Base-by-base conservation (phyloP, 2,113 vertebrate species). In the Suncus etruscus region DNA sequence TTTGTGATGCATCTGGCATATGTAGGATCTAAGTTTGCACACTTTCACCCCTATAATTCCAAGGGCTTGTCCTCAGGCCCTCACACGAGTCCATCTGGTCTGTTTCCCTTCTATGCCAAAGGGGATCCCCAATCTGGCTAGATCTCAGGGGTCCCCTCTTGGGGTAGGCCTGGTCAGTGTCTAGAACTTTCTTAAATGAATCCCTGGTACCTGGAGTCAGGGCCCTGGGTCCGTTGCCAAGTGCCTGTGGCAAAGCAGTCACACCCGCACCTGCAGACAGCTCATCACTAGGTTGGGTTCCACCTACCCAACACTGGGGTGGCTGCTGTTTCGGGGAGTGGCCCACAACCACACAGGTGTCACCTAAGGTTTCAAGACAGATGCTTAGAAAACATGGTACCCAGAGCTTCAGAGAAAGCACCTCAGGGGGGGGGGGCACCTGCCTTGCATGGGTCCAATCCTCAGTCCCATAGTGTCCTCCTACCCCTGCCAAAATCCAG, bases 361-460 rank as follows among this genome's bases (percentile, higher is more conserved):
- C 45, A 51, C 0, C 14, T 11, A 11, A 77, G 18, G 31, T 66
- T 75, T 25, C 0, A 4, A 31, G 66, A 32, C 31, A 0, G 0
- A 1, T 1, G 15, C 50, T 68, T 25, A 29, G 66, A 69, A 86
- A 66, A 72, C 31, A 10, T 39, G 45, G 11, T 48, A 32, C 54
- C 47, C 39, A 6, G 18, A 27, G 25, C 77, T 50, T 3, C 4
- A 14, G 0, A 27, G 66, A 29, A n/a, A 31, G 68, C 6, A n/a
- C 29, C 11, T 27, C 10, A 11, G n/a, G 14, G 68, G 4, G n/a
- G 14, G 68, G 4, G 1, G 15, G 58, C 18, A 22, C 58, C 22
- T 16, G 16, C 58, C 16, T 61, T 16, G 18, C 18, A 61, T 61
- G 58, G 58, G 58, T 22, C 22, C 18, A 16, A 61, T 22, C 58